A percentile compares a stretch with the other conserved stretches of the same genome.
phyloP scores from a whole-genome alignment of 2,797 vertebrate genomes.

The Mycteria americana region DNA sequence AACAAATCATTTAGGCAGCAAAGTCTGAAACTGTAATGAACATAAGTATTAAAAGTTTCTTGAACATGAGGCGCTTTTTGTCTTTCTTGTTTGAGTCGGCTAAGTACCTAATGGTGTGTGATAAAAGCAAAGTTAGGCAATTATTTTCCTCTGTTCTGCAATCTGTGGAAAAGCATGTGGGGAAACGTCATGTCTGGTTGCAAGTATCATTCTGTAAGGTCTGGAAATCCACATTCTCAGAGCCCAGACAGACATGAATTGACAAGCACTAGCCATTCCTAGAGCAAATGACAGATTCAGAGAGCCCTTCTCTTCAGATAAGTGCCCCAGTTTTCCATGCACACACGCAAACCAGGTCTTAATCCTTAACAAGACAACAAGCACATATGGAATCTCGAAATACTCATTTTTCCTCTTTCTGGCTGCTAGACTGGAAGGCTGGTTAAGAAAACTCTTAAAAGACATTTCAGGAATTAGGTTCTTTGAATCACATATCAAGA shows the following conservation, averaged over 20 bases:
- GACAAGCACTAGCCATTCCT: constrained; percentile 37
- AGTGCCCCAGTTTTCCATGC: background rate
- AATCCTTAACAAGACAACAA: background rate
- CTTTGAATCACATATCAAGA: background rate
- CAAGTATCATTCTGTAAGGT: background rate
- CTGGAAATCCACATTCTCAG: background rate
- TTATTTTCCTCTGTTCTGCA: constrained; percentile 46
- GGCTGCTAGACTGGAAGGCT: background rate
- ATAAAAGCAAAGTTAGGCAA: constrained; percentile 43
- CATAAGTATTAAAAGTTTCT: constrained; percentile 10
- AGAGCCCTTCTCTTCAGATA: background rate
- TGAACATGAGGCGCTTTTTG: background rate
- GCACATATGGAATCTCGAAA: background rate
- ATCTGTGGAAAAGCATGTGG: background rate
- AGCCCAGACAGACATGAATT: constrained; percentile 26
- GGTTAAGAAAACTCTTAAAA: background rate
- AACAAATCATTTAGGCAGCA: background rate
- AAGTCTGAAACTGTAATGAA: background rate
- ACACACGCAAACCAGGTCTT: background rate
- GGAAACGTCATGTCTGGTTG: constrained; percentile 29
- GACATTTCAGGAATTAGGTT: background rate
- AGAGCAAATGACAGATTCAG: background rate
- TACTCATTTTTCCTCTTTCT: background rate
- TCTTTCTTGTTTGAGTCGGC: background rate
- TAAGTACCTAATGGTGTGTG: constrained; percentile 36